These are phyloP conservation scores for Nebria ingens DNA, from an alignment of 1,140 invertebrate species.

Conservation along the genomic window DNA sequence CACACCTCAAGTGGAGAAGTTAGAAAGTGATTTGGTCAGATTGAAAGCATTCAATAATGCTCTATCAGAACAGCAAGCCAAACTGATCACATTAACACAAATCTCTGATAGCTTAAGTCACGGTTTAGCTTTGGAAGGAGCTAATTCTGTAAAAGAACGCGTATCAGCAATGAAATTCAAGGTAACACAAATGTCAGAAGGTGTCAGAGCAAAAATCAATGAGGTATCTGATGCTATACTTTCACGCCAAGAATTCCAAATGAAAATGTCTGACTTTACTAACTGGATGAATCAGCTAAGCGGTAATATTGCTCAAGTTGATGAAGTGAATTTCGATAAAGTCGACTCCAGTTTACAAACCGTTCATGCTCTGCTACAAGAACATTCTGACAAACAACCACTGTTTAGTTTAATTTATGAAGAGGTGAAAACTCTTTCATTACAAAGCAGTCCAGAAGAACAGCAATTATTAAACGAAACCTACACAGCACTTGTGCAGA, in stretches of 20 bases:
- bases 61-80: conserved; percentile 69
- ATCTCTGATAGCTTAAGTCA: conserved; percentile 66
- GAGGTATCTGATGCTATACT: conserved; percentile 68
- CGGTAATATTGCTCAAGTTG: conserved; percentile 61
- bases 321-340: conserved; percentile 68
- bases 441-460: conserved; percentile 58
- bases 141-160: conserved; percentile 54
- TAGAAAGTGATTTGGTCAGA: conserved; percentile 59
- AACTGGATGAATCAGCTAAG: conserved; percentile 74
- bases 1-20: conserved; percentile 55
- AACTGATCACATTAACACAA: conserved; percentile 67
- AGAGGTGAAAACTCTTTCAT: conserved; percentile 67
- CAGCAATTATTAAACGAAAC: conserved; percentile 58
- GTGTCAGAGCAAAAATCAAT: conserved; percentile 61
- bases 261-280: conserved; percentile 67
- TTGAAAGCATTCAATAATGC: conserved; percentile 70
- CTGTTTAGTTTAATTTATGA: conserved; percentile 64
- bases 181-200: conserved; percentile 59
- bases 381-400: conserved; percentile 68
- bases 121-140: conserved; percentile 64
- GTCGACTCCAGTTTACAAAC: conserved; percentile 68
- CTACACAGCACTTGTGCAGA: conserved; percentile 59
- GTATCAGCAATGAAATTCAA: conserved; percentile 61
- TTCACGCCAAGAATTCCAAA: conserved; percentile 72
- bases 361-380: conserved; percentile 66